phyloP scores from a whole-genome alignment of 2,888 invertebrate genomes.

The Emmelina monodactyla region DNA sequence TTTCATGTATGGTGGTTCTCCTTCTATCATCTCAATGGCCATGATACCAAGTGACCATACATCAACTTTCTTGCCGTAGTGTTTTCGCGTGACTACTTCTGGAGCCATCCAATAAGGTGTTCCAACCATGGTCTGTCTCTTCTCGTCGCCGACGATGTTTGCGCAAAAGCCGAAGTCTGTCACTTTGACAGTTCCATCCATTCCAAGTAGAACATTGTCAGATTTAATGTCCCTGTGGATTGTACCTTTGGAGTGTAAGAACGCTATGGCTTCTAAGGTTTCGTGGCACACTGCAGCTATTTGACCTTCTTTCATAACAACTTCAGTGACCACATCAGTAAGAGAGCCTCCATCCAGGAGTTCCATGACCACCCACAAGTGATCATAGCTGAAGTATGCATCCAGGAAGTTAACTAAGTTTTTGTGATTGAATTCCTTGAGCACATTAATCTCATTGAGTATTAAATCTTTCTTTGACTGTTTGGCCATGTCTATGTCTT shows the following conservation, averaged over 20 bases:
- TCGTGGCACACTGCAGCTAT: conserved; percentile 95
- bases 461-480: conserved; percentile 96
- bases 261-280: conserved; percentile 83
- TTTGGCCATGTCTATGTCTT: conserved; percentile 93
- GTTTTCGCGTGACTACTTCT: conserved; percentile 90
- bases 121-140: conserved; percentile 97
- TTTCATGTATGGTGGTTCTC: conserved; percentile 95
- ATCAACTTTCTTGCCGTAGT: conserved; percentile 93
- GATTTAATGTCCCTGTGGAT: conserved; percentile 97
- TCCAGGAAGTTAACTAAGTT: conserved; percentile 96
- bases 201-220: conserved; percentile 94
- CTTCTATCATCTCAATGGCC: conserved; percentile 94
- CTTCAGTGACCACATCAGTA: conserved; percentile 97
- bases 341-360: conserved; percentile 93
- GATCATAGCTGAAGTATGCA: conserved; percentile 89
- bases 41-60: conserved; percentile 98
- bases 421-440: conserved; percentile 90
- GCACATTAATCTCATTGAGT: conserved; percentile 91
- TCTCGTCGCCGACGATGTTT: conserved; percentile 92
- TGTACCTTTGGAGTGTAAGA: conserved; percentile 87
- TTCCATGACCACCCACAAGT: conserved; percentile 98
- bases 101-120: conserved; percentile 99
- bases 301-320: conserved; percentile 95
- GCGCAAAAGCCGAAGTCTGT: conserved; percentile 99
- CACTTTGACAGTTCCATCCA: conserved; percentile 91